Percentiles rank a stretch among this genome's conserved stretches.
phyloP scores from a whole-genome alignment of 2,797 vertebrate species.

The Octomys mimax region DNA sequence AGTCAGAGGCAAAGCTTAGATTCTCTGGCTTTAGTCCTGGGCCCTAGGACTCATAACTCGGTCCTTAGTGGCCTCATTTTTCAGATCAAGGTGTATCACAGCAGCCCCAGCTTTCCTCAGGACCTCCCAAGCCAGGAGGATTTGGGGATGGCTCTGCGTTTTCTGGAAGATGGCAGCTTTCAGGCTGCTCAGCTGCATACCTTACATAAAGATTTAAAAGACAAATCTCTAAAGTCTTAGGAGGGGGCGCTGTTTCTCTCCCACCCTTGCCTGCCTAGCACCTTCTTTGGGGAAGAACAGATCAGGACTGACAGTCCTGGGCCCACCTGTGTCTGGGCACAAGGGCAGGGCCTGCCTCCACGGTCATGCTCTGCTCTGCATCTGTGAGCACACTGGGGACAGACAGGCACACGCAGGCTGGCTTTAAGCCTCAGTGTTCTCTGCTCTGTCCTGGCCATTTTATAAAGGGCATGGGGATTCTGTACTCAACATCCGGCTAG shows the following conservation, averaged over 20 bases:
- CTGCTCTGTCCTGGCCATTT: not conserved
- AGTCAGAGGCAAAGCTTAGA: not conserved
- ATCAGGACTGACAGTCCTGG: not conserved
- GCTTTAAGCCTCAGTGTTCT: not conserved
- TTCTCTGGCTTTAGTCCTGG: not conserved
- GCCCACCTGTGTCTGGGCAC: not conserved
- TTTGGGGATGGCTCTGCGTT: not conserved
- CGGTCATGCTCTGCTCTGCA: not conserved
- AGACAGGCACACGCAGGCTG: not conserved
- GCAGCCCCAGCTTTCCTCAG: not conserved
- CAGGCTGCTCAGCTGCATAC: not conserved
- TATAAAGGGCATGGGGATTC: not conserved
- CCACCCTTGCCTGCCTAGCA: not conserved
- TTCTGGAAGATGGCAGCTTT: conserved; percentile 17
- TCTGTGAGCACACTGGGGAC: not conserved
- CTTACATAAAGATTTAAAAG: not conserved
- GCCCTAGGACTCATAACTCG: not conserved
- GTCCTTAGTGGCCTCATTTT: not conserved
- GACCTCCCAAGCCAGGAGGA: not conserved
- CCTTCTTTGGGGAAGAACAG: not conserved
- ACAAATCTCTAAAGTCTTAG: not conserved
- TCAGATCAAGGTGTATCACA: not conserved
- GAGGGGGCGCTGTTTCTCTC: not conserved
- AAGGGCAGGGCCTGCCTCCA: not conserved
- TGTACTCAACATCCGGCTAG: not conserved